Evolutionary conservation across 2,113 vertebrate species (phyloP), one percentile per base, ranked within the genome.

Genomic region (Meriones unguiculatus): DNA sequence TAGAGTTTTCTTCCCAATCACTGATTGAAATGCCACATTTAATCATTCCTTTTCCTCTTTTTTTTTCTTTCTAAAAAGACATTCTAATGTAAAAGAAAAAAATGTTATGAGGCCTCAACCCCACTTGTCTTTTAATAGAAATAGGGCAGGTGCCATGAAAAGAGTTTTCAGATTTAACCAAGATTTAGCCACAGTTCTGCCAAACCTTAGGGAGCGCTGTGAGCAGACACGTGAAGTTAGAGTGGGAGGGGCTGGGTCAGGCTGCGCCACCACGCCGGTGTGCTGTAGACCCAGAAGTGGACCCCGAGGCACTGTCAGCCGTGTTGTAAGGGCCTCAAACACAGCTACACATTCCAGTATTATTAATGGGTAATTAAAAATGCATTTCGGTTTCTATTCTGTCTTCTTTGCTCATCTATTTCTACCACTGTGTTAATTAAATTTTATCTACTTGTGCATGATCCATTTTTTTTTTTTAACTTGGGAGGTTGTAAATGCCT

Each of bases 121-220:
- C 64, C n/a, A 86, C 13, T 62, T 62, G 91, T 90, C 12, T 64
- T 84, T 30, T 69, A 67, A 4, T 70, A 52, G 1, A 0, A 86
- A 50, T 13, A 28, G 9, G 24, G 35, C 2, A 67, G 24, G 14
- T 76, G 22, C 5, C 59, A 67, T 41, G 10, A 91, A 73, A n/a
- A 15, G 38, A 25, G 18, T 50, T 93, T 96, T 92, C 14, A 59
- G 73, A 97, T 52, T 25, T 24, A 86, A 65, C 35, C 22, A 89
- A 86, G 7, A 1, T 52, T 59, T 50, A 89, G 30, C 2, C 62
- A 24, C 5, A 76, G 77, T 57, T 69, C 62, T 76, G 65, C 54
- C 11, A 10, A 2, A 14, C 7, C 25, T 3, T 22, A 59, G 17
- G 46, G 65, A 89, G 88, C 9, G 1, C 22, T 17, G 0, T 20